Evolutionary conservation across 1,140 invertebrate species (phyloP).

Genomic region (Microplitis mediator): DNA sequence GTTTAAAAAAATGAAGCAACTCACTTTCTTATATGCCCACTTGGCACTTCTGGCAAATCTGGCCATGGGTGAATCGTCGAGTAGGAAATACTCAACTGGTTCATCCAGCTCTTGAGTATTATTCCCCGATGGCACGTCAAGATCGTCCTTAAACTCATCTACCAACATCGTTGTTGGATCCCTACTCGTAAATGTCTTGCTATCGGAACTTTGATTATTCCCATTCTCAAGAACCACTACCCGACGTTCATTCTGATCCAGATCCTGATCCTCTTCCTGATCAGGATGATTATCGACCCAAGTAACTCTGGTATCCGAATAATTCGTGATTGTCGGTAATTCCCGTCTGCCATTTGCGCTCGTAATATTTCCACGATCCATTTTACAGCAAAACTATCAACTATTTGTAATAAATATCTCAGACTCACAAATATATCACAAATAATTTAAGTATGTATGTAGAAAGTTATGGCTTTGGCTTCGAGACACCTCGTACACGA

Average conservation of each 20-base stretch:
- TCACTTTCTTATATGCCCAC: constrained; percentile 54
- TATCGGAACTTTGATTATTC: constrained; percentile 18
- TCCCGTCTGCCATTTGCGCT: constrained; percentile 39
- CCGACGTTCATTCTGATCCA: constrained; percentile 14
- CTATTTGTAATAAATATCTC: not conserved
- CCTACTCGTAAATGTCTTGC: constrained; percentile 3
- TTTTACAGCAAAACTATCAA: constrained; percentile 12
- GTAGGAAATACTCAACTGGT: constrained; percentile 45
- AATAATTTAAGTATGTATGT: too few relatives aligned
- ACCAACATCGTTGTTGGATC: not conserved
- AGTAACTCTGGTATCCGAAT: constrained; percentile 36
- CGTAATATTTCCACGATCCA: constrained; percentile 44
- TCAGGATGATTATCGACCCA: constrained; percentile 23
- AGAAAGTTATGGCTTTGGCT: too few relatives aligned
- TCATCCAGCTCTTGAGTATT: constrained; percentile 22
- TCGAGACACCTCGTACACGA: too few relatives aligned
- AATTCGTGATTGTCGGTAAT: constrained; percentile 48
- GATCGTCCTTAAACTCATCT: not conserved
- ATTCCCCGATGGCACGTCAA: constrained; percentile 17
- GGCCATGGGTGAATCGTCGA: constrained; percentile 50
- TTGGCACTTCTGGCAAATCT: constrained; percentile 49
- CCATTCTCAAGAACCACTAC: constrained; percentile 26
- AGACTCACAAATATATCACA: too few relatives aligned
- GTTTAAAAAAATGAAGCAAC: not conserved
- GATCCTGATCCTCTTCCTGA: not conserved